Evolutionary conservation across 1,140 invertebrate species (phyloP).

Genomic region (Elymnias hypermnestra): DNA sequence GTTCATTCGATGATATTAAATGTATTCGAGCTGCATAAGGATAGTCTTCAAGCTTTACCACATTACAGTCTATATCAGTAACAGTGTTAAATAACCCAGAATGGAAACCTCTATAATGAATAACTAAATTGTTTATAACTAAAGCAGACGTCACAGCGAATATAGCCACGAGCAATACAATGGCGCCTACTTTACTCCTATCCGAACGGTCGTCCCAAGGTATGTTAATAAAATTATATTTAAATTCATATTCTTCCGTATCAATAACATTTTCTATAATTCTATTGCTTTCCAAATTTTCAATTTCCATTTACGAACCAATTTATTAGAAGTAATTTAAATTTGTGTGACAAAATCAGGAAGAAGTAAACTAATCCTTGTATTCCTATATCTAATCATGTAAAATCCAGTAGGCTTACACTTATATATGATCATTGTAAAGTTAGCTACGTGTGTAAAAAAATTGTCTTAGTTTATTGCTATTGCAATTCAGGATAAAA

Average conservation of each 20-base stretch:
- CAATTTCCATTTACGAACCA: slow-evolving; percentile 36
- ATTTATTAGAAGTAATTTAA: too few species aligned
- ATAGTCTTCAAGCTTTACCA: slow-evolving; percentile 45
- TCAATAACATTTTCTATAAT: slow-evolving; percentile 25
- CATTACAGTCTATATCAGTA: slow-evolving; percentile 40
- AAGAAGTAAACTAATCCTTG: too few species aligned
- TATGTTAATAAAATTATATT: slow-evolving; percentile 47
- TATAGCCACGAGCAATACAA: slow-evolving; percentile 39
- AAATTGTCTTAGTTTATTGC: too few species aligned
- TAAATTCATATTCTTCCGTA: slow-evolving; percentile 31
- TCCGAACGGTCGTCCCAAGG: slow-evolving; percentile 58
- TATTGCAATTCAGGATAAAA: too few species aligned
- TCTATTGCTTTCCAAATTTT: slow-evolving; percentile 36
- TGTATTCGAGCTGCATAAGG: slow-evolving; percentile 52
- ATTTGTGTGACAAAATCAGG: too few species aligned
- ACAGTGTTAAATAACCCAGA: slow-evolving; percentile 7
- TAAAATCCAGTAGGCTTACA: too few species aligned
- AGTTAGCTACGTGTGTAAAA: too few species aligned
- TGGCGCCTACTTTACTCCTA: slow-evolving; percentile 47
- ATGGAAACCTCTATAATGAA: slow-evolving; percentile 42
- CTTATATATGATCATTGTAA: too few species aligned
- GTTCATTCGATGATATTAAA: slow-evolving; percentile 37
- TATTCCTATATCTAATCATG: too few species aligned
- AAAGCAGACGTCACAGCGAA: slow-evolving; percentile 39
- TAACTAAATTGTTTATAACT: slow-evolving; percentile 42